phyloP scores from a whole-genome alignment of 2,797 vertebrate genomes.

The Podarcis siculus region DNA sequence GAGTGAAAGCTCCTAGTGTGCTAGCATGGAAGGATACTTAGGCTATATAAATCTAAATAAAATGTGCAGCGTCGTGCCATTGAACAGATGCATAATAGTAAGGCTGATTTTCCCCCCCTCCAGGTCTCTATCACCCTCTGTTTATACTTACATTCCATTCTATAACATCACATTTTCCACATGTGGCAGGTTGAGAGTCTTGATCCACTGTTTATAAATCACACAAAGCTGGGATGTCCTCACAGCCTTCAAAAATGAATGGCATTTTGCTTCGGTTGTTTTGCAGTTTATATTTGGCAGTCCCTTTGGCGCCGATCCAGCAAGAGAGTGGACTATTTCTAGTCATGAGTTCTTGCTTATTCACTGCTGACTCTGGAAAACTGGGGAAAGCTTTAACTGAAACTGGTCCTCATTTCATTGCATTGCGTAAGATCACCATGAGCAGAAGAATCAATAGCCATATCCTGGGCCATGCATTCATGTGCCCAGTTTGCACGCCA shows the following conservation, averaged over 20 bases:
- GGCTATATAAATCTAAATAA: constrained; percentile 21
- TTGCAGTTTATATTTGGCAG: constrained; percentile 38
- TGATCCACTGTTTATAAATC: constrained; percentile 34
- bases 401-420: constrained; percentile 32
- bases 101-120: not conserved
- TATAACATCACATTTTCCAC: constrained; percentile 17
- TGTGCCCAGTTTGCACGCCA: too few relatives aligned
- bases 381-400: constrained; percentile 30
- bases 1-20: constrained; percentile 14
- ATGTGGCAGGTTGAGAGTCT: constrained; percentile 20
- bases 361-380: constrained; percentile 12
- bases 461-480: constrained; percentile 17
- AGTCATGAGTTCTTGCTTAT: constrained; percentile 37
- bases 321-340: constrained; percentile 28
- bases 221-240: constrained; percentile 17
- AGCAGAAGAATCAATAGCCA: constrained; percentile 8
- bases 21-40: not conserved
- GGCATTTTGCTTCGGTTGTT: constrained; percentile 31
- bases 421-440: constrained; percentile 18
- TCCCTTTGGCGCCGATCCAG: constrained; percentile 12
- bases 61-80: not conserved
- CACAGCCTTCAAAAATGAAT: constrained; percentile 28
- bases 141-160: constrained; percentile 16
- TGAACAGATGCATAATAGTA: constrained; percentile 8
- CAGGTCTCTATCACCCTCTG: not conserved